A percentile compares a stretch with the other conserved stretches of the same genome.
These are phyloP conservation scores for Campylomormyrus tamandua DNA, from an alignment of 2,113 vertebrate genomes.

Conservation along the genomic window DNA sequence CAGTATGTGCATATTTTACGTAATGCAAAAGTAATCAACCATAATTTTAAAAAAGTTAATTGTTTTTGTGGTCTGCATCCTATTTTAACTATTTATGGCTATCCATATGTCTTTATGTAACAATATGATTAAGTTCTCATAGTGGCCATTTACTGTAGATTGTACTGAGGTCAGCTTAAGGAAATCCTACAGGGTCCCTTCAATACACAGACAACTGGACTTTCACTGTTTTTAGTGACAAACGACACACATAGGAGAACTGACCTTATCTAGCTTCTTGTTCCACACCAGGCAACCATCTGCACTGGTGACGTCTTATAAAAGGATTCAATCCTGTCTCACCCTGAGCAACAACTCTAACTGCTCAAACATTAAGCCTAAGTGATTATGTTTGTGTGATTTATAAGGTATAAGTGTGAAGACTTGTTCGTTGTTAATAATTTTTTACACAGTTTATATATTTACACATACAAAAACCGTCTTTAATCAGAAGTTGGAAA, in stretches of 20 bases:
- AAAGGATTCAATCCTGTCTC: background rate
- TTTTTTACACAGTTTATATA: background rate
- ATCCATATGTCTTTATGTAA: background rate
- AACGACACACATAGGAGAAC: background rate
- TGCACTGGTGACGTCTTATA: too few species aligned
- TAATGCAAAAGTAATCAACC: background rate
- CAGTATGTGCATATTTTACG: background rate
- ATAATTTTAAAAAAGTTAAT: background rate
- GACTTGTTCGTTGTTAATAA: background rate
- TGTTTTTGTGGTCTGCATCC: background rate
- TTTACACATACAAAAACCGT: background rate
- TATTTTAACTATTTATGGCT: background rate
- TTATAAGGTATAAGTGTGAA: background rate
- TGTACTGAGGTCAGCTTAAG: background rate
- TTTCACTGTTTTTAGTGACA: background rate
- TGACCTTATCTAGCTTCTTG: background rate
- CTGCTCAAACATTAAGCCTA: background rate
- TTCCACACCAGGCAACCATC: background rate
- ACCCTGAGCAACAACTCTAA: background rate
- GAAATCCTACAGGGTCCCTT: background rate
- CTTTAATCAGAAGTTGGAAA: slow-evolving; percentile 1
- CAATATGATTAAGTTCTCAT: background rate
- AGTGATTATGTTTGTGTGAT: background rate
- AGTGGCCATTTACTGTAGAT: background rate
- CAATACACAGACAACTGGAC: background rate